Conservation (phyloP, 2,113 vertebrate genomes). For the Spea bombifrons region DNA sequence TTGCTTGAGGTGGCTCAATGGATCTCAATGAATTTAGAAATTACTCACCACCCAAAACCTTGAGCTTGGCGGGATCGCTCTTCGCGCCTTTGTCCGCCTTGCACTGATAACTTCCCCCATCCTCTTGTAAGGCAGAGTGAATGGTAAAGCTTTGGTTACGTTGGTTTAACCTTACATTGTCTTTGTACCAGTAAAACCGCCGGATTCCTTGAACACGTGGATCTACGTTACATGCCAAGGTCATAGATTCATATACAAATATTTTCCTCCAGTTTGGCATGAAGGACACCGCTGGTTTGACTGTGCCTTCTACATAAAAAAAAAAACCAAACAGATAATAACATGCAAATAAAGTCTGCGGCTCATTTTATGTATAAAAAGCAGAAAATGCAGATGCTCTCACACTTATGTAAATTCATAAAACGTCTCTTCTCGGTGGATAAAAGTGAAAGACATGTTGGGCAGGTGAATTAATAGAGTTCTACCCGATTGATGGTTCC, state of each 20-base stretch:
- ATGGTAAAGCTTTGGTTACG: not conserved
- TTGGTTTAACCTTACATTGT: not conserved
- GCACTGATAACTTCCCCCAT: slow-evolving; percentile 10
- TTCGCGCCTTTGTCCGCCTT: not conserved
- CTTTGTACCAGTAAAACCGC: slow-evolving; percentile 17
- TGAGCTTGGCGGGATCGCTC: not conserved
- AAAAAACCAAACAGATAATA: not conserved
- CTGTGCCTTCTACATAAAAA: slow-evolving; percentile 5
- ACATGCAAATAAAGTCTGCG: not conserved
- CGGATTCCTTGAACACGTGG: not conserved
- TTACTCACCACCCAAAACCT: not conserved
- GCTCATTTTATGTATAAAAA: not conserved
- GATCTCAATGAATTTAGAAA: no score
- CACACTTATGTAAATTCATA: not conserved
- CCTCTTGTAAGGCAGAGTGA: not conserved
- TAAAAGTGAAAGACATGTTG: no score
- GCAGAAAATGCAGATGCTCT: not conserved
- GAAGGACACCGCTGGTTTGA: slow-evolving; percentile 9
- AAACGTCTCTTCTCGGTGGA: no score
- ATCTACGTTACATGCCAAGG: not conserved
- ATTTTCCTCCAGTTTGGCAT: slow-evolving; percentile 23
- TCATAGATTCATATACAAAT: slow-evolving; percentile 13
- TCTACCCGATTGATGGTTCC: no score
- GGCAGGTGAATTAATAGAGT: no score
- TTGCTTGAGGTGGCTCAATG: no score